Base-by-base conservation (phyloP, 2,113 vertebrate species). In the Dasyornis broadbenti region DNA sequence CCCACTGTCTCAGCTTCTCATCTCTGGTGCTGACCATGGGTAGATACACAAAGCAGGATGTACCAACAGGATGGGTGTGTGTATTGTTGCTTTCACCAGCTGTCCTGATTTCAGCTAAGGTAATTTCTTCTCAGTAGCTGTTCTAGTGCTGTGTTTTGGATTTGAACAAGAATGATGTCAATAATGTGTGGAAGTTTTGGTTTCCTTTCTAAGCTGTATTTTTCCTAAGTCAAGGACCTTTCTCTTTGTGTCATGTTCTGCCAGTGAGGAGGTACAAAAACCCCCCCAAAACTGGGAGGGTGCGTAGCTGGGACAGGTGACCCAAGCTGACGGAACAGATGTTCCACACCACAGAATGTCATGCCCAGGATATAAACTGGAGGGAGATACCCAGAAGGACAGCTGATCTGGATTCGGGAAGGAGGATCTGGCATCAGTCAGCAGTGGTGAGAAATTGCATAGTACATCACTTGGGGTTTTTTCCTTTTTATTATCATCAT, bases 311-410 rank as follows among this genome's bases (percentile, higher is more conserved):
- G 8, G 5, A 20, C 5, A 68, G 22, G 27, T 60, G 33, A 45
- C 18, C 19, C 0, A 0, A 52, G 33, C 33, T 69, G 54, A 68
- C 18, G 18, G 60, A 53, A 52, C 0, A 2, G 27, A 22, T 76
- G 76, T 22, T 77, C 33, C 63, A 39, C 44, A 44, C 11, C 33
- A 24, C 18, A 44, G 27, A 69, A 39, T 37, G 19, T 15, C 9
- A 12, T 45, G 28, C 17, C 11, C 45, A 15, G 27, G n/a, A 68
- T 44, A 35, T 50, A 37, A 77, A 27, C 18, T 15, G 33, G 9
- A 11, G 4, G 26, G 10, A n/a, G 27, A 37, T 52, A 19, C 21
- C 17, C 17, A 31, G 42, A 66, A 66, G 14, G 37, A 31, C 6
- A 4, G 20, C 35, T 8, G 21, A 7, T 22, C 66, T 50, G 27